Base-by-base conservation (phyloP, 2,888 invertebrate species). In the Orchestes rusci region DNA sequence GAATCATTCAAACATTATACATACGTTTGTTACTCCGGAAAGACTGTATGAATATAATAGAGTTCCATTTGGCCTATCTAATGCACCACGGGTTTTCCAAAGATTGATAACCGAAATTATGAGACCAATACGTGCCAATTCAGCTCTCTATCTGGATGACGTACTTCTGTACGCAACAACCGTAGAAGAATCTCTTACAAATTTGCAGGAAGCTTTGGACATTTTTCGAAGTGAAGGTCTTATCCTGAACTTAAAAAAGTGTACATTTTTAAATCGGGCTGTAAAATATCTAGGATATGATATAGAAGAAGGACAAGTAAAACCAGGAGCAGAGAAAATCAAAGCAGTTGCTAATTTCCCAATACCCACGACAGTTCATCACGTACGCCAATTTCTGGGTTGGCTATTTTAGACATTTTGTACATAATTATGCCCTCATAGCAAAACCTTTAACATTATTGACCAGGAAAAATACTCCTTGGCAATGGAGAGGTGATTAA, bases 371-470 rank as follows among this genome's bases (percentile, higher is more conserved):
- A 55, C 48, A 19, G 53, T 57, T 1, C 54, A 55, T 4, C 48
- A 56, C 16, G 40, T 62, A 2, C 32, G 57, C 38, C 54, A 56
- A 19, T 62, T 62, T 43, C 10, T 61, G 12, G 59, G 61, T 61
- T 60, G 23, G 23, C 5, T 23, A 23, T 23, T 23, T 23, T 29
- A 33, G 59, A 3, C 58, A 59, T 31, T 62, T 60, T 42, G 53
- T 61, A 0, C 19, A 49, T 18, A 42, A 54, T 10, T 62, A 58
- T 43, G 54, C 58, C 1, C 28, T 42, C 1, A 53, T 57, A 4
- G 41, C 58, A 1, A 35, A 46, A 23, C 60, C 60, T 5, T 27
- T 61, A 29, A 62, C 53, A 30, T 42, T 28, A 2, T 37, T 54
- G 7, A 48, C 35, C 4, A 51, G 39, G 44, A 53, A 57, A 45